Conservation (phyloP, 2,797 vertebrate genomes). For the Bovichtus variegatus region DNA sequence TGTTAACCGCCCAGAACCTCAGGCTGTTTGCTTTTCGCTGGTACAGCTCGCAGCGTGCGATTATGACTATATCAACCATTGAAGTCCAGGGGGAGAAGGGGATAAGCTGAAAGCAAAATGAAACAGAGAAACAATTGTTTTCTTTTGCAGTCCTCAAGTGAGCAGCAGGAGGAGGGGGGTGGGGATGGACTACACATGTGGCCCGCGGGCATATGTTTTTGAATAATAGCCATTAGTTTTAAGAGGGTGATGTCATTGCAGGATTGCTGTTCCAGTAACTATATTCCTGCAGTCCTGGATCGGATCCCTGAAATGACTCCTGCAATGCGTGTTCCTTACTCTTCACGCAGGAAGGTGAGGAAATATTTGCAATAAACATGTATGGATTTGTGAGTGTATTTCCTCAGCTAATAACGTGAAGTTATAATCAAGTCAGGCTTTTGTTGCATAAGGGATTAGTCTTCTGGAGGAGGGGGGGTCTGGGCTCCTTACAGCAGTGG, state of each 20-base stretch:
- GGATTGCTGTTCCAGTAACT: constrained; percentile 79
- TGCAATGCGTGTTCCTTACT: constrained; percentile 40
- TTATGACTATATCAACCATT: constrained; percentile 40
- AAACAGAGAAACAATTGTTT: constrained; percentile 74
- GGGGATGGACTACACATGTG: constrained; percentile 62
- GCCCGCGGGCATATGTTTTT: constrained; percentile 75
- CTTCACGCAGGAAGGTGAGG: constrained; percentile 35
- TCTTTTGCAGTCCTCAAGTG: constrained; percentile 48
- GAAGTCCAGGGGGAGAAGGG: constrained; percentile 19
- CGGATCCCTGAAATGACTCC: constrained; percentile 62
- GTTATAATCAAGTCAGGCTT: constrained; percentile 19
- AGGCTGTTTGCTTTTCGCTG: constrained; percentile 48
- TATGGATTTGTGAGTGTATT: constrained; percentile 11
- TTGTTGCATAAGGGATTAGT: background rate
- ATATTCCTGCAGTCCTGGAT: constrained; percentile 72
- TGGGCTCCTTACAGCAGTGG: constrained; percentile 1
- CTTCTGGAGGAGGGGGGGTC: background rate
- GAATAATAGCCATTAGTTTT: constrained; percentile 82
- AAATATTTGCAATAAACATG: constrained; percentile 56
- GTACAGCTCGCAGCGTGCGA: constrained; percentile 39
- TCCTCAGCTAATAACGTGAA: background rate
- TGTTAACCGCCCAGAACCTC: constrained; percentile 55
- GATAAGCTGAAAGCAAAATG: constrained; percentile 47
- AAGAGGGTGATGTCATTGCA: constrained; percentile 80
- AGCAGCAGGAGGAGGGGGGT: constrained; percentile 10